Evolutionary conservation across 2,888 invertebrate species (phyloP), one percentile per base, ranked within the genome.

Genomic region (Alcis repandata): DNA sequence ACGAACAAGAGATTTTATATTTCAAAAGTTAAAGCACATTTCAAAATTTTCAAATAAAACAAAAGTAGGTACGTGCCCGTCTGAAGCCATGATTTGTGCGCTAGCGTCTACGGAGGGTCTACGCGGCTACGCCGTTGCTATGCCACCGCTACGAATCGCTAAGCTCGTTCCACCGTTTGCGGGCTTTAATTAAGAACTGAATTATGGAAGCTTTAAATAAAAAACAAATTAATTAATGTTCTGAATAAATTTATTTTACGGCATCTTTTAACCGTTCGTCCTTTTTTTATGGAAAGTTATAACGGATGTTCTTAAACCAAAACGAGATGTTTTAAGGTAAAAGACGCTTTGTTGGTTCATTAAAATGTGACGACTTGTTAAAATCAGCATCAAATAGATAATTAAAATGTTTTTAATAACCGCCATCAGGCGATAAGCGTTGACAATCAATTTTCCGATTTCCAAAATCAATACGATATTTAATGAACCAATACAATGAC

Each of bases 191-290:
- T 56, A 62, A 56, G 41, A 56, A 48, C 56, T 56, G 48, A 62
- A 62, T 43, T 62, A 61, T 41, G 61, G 33, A 54, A 48, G 61
- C 54, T 27, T 49, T 60, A 45, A 60, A 60, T 53, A 54, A 54
- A 60, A 61, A 56, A 61, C 27, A 41, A 53, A 53, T 60, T 54
- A 17, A 48, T 61, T 62, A 49, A 33, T 56, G 33, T 33, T 33
- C 40, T 33, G 43, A 49, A 41, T 41, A 17, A 54, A 56, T 41
- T 61, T 20, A 38, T 45, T 46, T 46, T 19, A 60, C 32, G 33
- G 19, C 38, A 11, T 2, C 41, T 22, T 52, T 53, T 53, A 22
- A 48, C 19, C 17, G 27, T 19, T 38, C 17, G 3, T 43, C 41
- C 33, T 56, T 48, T 48, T 7, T 13, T 46, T 48, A 48, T 33